Base-by-base conservation (phyloP, 2,797 vertebrate species). In the Tapirus indicus region DNA sequence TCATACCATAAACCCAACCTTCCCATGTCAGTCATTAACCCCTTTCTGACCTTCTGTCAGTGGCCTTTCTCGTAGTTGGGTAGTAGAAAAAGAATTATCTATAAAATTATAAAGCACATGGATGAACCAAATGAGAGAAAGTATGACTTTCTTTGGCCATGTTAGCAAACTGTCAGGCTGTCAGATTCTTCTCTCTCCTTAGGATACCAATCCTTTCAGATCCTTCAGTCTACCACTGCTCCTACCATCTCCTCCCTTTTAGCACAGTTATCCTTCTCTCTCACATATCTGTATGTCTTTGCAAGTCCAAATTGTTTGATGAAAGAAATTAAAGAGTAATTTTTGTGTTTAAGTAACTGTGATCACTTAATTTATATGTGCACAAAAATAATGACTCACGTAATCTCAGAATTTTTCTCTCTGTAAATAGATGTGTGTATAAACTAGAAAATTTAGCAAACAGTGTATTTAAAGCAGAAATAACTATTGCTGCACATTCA, bases 381-480 rank as follows among this genome's bases (percentile, higher is more conserved):
- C 52, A 77, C 35, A 68, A 93, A 85, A 91, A 75, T 21, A 7
- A 6, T 35, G 2, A 83, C 92, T 79, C 89, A 77, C 11, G 21
- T 44, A 6, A 14, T 44, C 68, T 75, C 49, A 68, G 44, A 88
- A 35, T 56, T 78, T 87, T 66, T 92, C 49, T 60, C 9, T 85
- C 69, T 91, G 1, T 38, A 35, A 71, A 62, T n/a, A 71, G 21
- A 23, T 35, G 13, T 38, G 12, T 23, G 27, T 91, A 27, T 94
- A 94, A 97, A 72, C 0, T 18, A 84, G 74, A 82, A 21, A 64
- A 72, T 84, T 79, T 78, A 93, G n/a, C 66, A 78, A 79, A 3
- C 1, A 0, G 0, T 85, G 74, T 83, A 44, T 97, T 96, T 85
- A 97, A 94, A 85, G 23, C 35, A 86, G 56, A 88, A 38, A 8